A percentile compares a stretch with the other conserved stretches of the same genome.
Evolutionary conservation across 37 sponge, comb jelly and placozoan species (phyloP).

Genomic region (Halisarca cf. caerulea): DNA sequence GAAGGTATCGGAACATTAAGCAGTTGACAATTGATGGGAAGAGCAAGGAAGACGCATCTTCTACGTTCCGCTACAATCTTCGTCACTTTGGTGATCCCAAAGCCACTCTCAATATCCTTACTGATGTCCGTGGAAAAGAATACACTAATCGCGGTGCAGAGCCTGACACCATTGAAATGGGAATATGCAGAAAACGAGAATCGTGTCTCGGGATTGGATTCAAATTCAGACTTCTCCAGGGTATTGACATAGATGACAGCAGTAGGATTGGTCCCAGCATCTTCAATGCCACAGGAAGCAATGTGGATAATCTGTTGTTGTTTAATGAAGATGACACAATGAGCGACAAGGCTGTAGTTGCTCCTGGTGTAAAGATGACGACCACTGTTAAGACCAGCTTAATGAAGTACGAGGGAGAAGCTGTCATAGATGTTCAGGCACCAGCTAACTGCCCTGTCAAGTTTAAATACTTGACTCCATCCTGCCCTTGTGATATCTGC

Average conservation of each 20-base stretch:
- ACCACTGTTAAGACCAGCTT: background rate
- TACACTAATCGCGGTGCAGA: background rate
- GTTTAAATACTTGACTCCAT: background rate
- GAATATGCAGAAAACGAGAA: background rate
- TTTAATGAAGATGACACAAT: background rate
- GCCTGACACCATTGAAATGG: background rate
- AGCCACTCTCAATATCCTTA: background rate
- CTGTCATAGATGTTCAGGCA: background rate
- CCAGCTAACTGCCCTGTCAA: background rate
- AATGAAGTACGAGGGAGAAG: background rate
- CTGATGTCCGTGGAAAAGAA: background rate
- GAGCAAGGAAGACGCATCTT: background rate
- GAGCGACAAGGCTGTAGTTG: background rate
- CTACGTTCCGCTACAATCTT: background rate
- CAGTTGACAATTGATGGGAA: too few species aligned
- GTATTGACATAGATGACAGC: background rate
- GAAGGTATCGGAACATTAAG: too few species aligned
- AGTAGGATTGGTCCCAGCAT: background rate
- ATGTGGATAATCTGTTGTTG: background rate
- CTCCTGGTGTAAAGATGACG: background rate
- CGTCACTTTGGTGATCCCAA: background rate
- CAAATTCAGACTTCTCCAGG: background rate
- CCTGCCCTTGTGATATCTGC: background rate
- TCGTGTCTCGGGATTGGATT: background rate
- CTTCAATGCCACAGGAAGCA: background rate